Base-by-base conservation (phyloP, 1,140 invertebrate species). In the Habropoda laboriosa region DNA sequence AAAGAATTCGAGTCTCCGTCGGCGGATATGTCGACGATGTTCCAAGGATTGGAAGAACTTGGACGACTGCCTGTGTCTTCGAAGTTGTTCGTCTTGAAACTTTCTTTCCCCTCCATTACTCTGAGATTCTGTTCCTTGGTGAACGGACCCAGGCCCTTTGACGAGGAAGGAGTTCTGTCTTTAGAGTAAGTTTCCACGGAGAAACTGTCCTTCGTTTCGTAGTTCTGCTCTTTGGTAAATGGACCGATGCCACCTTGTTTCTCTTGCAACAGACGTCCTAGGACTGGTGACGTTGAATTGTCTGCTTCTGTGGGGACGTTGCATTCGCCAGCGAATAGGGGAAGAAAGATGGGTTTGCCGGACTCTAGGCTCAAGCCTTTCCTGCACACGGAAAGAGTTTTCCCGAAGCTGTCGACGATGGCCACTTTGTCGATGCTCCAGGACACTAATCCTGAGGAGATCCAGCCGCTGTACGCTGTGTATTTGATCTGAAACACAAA, bases 391-490 rank as follows among this genome's bases (percentile, higher is more conserved):
- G 97, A 98, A 35, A 96, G 94, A 24, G 96, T 96, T 88, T 96
- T 96, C 1, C 97, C 97, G 87, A 96, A 97, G 90, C 97, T 97
- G 89, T 98, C 97, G n/a, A 95, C 95, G 21, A 98, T 93, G 32
- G 96, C 94, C 16, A 98, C 93, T 90, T 97, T 97, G 89, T 98
- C 96, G 61, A 98, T 95, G 81, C 94, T 95, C 95, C 97, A 96
- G 40, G 95, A 93, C 60, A 95, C 94, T 49, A 97, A 92, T 0
- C 97, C 97, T 21, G 96, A 97, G n/a, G 96, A 97, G 61, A 98
- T 94, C 98, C 98, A 98, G 4, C 98, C 98, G 75, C 96, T 96
- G 92, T 98, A 98, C 0, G 97, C 97, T 2, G 96, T 97, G 93
- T 98, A 98, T 64, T 96, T 95, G 8, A 98, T 92, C 89, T 96